Evolutionary conservation across 2,797 vertebrate genomes (phyloP), one percentile per base, ranked within the genome.

Genomic region (Trachurus trachurus): DNA sequence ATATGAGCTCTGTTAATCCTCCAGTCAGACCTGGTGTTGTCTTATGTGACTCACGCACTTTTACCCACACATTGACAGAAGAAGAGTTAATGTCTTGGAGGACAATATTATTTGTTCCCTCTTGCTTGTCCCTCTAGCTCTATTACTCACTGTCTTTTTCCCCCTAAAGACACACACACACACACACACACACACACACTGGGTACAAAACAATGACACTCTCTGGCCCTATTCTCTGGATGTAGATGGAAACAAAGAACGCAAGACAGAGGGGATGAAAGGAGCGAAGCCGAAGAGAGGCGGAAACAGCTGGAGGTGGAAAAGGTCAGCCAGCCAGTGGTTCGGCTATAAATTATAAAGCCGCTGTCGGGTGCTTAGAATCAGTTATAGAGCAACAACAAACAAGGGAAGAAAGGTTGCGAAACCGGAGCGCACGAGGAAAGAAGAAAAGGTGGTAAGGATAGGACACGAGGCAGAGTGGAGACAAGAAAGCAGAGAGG

Each of bases 1-100:
- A 83, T 84, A 78, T 85, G 77, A 71, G 85, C 63, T 70, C 22
- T 83, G 78, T 77, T 93, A 90, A 93, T 94, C 88, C 86, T 78
- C 74, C 90, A 86, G 82, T 83, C 81, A 80, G 79, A 64, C 73
- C 79, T 69, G 66, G 66, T 79, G 83, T 62, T 86, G 87, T 85
- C 81, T 71, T 71, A 29, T 71, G 73, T 75, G 63, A 74, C 82
- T 76, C 78, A 87, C 76, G 70, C 77, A 71, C 75, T 52, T 22
- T 71, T 76, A 67, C 39, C 60, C 59, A 74, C 63, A 83, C 58
- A 52, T 39, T 54, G 66, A 72, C 54, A 69, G 62, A 77, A 60
- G 74, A 87, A 76, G 71, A 65, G 61, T 71, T 84, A 85, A 79
- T 90, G 86, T 84, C 82, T 87, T 88, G 81, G 85, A 84, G 81